Percentiles rank a stretch among this genome's conserved stretches.
Conservation (phyloP, 2,888 invertebrate genomes). For the Hemaris fuciformis region DNA sequence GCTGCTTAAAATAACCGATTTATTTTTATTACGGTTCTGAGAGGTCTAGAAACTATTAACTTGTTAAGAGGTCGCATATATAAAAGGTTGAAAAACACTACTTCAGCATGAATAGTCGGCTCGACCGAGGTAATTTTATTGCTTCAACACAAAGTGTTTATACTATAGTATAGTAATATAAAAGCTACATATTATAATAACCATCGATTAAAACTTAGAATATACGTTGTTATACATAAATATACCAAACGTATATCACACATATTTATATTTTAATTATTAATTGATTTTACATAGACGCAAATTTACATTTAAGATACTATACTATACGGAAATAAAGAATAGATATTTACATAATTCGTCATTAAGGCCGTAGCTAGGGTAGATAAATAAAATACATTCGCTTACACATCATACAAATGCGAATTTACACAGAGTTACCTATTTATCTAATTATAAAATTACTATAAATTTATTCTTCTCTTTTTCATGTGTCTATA, state of each 20-base stretch:
- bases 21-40: too few species aligned
- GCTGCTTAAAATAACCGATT: too few species aligned
- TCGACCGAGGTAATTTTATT: too few species aligned
- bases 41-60: too few species aligned
- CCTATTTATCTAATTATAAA: neutral
- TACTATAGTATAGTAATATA: neutral
- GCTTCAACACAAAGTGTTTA: neutral
- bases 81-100: too few species aligned
- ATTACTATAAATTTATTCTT: neutral
- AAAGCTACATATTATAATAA: neutral
- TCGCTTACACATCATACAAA: neutral
- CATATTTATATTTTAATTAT: neutral
- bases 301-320: neutral
- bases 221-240: neutral
- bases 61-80: too few species aligned
- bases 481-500: neutral
- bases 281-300: neutral
- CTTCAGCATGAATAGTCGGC: too few species aligned
- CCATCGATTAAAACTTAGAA: neutral
- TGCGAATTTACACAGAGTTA: neutral
- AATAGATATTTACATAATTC: neutral
- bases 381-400: neutral
- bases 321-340: neutral
- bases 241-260: neutral
- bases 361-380: neutral